phyloP scores from a whole-genome alignment of 2,888 invertebrate species.

The Erpobdella octoculata region DNA sequence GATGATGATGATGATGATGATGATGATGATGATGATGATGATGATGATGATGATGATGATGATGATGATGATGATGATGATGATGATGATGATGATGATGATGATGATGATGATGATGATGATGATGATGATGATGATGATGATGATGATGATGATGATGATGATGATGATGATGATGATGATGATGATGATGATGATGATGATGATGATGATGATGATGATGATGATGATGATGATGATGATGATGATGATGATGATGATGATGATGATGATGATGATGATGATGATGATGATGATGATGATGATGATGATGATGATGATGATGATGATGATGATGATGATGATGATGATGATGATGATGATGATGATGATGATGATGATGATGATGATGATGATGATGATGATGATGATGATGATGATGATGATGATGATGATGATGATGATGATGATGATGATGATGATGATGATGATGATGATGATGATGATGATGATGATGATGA shows the following conservation, averaged over 20 bases:
- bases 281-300: constrained; percentile 12
- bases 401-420: constrained; percentile 13
- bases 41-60: constrained; percentile 1
- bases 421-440: constrained; percentile 12
- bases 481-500: constrained; percentile 15
- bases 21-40: constrained; percentile 3
- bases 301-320: constrained; percentile 20
- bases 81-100: not conserved
- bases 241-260: not conserved
- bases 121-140: constrained; percentile 17
- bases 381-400: constrained; percentile 6
- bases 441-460: constrained; percentile 12
- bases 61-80: not conserved
- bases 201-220: not conserved
- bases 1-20: not conserved
- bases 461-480: constrained; percentile 9
- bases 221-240: not conserved
- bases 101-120: not conserved
- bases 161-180: constrained; percentile 1
- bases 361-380: constrained; percentile 1
- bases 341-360: constrained; percentile 1
- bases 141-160: not conserved
- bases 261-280: not conserved
- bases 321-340: not conserved
- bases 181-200: constrained; percentile 1